A percentile compares a stretch with the other conserved stretches of the same genome.
Conservation (phyloP, 2,797 vertebrate genomes). For the Mastacembelus armatus region DNA sequence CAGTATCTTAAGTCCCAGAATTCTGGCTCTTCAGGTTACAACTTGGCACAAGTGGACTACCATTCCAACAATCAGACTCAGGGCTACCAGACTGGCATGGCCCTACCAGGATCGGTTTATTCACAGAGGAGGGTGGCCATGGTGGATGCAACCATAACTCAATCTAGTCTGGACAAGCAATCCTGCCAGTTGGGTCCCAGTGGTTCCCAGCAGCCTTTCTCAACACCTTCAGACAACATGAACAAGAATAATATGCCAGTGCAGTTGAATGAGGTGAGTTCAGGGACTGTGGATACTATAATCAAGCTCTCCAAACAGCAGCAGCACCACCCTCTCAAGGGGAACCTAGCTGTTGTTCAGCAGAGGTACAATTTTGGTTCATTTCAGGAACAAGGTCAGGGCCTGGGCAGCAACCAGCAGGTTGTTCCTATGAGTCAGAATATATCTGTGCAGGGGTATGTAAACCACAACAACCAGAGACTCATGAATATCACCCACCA, state of each 20-base stretch:
- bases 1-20: constrained; percentile 94
- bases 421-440: constrained; percentile 78
- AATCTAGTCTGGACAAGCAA: constrained; percentile 78
- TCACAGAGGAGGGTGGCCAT: constrained; percentile 86
- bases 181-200: constrained; percentile 82
- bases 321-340: constrained; percentile 82
- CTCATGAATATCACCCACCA: constrained; percentile 78
- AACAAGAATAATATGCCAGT: constrained; percentile 96
- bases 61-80: constrained; percentile 78
- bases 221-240: constrained; percentile 72
- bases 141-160: constrained; percentile 80
- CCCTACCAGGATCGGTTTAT: constrained; percentile 83
- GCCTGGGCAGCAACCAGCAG: constrained; percentile 77
- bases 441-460: constrained; percentile 81
- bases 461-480: constrained; percentile 79
- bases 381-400: constrained; percentile 85
- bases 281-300: constrained; percentile 90
- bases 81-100: constrained; percentile 82
- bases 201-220: constrained; percentile 72
- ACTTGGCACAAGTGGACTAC: constrained; percentile 75
- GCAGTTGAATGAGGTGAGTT: constrained; percentile 99
- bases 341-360: constrained; percentile 87
- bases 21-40: constrained; percentile 66
- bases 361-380: constrained; percentile 90
- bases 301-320: constrained; percentile 81